These are phyloP conservation scores for Acleris holmiana DNA, from an alignment of 2,888 invertebrate species.

Conservation along the genomic window DNA sequence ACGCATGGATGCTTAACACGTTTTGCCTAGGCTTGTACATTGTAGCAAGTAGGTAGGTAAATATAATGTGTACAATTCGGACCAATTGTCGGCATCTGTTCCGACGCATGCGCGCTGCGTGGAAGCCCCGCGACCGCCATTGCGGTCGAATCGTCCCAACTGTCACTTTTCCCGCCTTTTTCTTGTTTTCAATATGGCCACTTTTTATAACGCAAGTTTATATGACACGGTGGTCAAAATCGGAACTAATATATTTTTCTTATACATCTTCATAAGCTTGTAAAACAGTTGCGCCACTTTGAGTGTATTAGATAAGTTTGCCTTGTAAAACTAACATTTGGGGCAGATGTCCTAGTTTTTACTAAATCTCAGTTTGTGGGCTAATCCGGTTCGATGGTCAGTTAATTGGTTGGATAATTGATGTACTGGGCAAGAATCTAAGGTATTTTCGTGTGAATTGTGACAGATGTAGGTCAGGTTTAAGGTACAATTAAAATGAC, in stretches of 20 bases:
- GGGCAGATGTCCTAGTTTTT: slow-evolving; percentile 63
- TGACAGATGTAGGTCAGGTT: slow-evolving; percentile 63
- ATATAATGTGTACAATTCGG: slow-evolving; percentile 19
- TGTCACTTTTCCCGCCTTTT: slow-evolving; percentile 69
- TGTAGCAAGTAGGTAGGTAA: slow-evolving; percentile 4
- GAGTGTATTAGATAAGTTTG: background rate
- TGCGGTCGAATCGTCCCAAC: slow-evolving; percentile 68
- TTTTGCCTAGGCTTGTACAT: too few species aligned
- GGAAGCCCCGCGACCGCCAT: slow-evolving; percentile 57
- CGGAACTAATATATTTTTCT: background rate
- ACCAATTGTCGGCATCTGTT: slow-evolving; percentile 59
- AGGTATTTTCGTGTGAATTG: slow-evolving; percentile 63
- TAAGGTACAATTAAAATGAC: too few species aligned
- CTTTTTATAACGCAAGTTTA: slow-evolving; percentile 19
- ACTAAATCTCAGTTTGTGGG: slow-evolving; percentile 64
- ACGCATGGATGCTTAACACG: too few species aligned
- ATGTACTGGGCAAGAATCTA: slow-evolving; percentile 48
- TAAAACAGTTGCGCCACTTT: slow-evolving; percentile 6
- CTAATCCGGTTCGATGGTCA: slow-evolving; percentile 53
- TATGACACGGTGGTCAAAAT: background rate
- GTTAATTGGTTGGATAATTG: slow-evolving; percentile 60
- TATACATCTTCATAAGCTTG: background rate
- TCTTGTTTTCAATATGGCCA: slow-evolving; percentile 50
- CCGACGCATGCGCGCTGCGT: slow-evolving; percentile 64
- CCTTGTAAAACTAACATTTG: slow-evolving; percentile 31